A percentile compares a stretch with the other conserved stretches of the same genome.
Conservation (phyloP, 2,113 vertebrate species). For the Epinephelus fuscoguttatus region DNA sequence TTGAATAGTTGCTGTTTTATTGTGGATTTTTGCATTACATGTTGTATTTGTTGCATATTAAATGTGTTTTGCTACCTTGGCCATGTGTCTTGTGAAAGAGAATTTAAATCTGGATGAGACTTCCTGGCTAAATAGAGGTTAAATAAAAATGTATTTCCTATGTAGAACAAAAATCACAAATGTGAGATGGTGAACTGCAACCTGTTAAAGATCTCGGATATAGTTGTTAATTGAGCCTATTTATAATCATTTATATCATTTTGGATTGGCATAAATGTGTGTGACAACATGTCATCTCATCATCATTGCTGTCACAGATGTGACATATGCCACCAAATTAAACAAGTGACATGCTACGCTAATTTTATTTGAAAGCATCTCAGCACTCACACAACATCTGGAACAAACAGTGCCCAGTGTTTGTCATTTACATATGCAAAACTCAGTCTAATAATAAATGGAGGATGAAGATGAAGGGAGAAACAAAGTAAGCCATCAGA, state of each 20-base stretch:
- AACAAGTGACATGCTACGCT: background rate
- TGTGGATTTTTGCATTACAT: too few species aligned
- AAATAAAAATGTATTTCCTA: too few species aligned
- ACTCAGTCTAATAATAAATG: background rate
- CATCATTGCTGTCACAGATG: background rate
- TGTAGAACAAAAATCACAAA: too few species aligned
- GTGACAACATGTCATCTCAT: constrained; percentile 2
- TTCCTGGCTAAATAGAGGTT: too few species aligned
- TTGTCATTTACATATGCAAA: constrained; percentile 1
- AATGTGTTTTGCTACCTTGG: too few species aligned
- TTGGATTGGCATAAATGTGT: background rate
- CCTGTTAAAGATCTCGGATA: background rate
- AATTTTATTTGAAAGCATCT: constrained; percentile 16
- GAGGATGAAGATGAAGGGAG: background rate
- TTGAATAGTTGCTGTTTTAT: too few species aligned
- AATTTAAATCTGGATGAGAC: too few species aligned
- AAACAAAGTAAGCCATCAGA: background rate
- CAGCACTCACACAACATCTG: constrained; percentile 31
- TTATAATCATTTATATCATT: background rate
- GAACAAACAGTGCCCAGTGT: background rate
- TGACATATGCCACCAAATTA: constrained; percentile 22
- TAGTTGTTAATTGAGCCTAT: background rate
- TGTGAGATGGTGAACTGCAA: too few species aligned
- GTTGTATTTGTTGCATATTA: too few species aligned
- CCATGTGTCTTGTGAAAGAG: too few species aligned